A percentile compares a stretch with the other conserved stretches of the same genome.
phyloP scores from a whole-genome alignment of 2,797 vertebrate genomes.

The Enteromius viviparus region DNA sequence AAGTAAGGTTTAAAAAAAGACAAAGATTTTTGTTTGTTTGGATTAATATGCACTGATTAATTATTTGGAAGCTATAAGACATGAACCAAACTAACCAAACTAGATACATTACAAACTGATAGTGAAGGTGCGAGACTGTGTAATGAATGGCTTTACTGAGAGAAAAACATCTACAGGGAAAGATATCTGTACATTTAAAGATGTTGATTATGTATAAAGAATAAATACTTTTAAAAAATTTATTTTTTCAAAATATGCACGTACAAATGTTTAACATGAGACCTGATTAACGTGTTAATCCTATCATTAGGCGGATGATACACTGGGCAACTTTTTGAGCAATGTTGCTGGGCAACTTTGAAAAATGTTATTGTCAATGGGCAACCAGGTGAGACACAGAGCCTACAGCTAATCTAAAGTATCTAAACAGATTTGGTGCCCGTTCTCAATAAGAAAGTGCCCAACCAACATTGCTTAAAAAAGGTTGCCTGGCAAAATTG shows the following conservation, averaged over 20 bases:
- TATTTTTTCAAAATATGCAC: background rate
- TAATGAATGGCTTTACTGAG: background rate
- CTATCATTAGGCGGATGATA: too few species aligned
- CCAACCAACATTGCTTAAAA: too few species aligned
- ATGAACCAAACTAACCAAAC: background rate
- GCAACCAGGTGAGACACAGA: too few species aligned
- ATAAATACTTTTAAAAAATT: background rate
- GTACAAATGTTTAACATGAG: background rate
- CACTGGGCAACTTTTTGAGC: too few species aligned
- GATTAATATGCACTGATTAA: background rate
- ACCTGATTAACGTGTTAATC: too few species aligned
- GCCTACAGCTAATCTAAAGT: too few species aligned
- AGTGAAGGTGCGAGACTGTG: background rate
- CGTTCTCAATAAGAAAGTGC: too few species aligned
- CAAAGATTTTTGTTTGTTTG: background rate
- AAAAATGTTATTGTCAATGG: too few species aligned
- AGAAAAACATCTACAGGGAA: background rate
- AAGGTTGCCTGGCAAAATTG: too few species aligned
- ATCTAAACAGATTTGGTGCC: too few species aligned
- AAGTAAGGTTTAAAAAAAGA: background rate
- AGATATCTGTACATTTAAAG: background rate
- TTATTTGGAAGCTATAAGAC: background rate
- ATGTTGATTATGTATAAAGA: background rate
- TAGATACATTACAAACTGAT: background rate
- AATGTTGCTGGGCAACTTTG: too few species aligned